Percentiles rank a stretch among this genome's conserved stretches.
Conservation (phyloP, 2,888 invertebrate species). For the Glyphotaelius pellucidus region DNA sequence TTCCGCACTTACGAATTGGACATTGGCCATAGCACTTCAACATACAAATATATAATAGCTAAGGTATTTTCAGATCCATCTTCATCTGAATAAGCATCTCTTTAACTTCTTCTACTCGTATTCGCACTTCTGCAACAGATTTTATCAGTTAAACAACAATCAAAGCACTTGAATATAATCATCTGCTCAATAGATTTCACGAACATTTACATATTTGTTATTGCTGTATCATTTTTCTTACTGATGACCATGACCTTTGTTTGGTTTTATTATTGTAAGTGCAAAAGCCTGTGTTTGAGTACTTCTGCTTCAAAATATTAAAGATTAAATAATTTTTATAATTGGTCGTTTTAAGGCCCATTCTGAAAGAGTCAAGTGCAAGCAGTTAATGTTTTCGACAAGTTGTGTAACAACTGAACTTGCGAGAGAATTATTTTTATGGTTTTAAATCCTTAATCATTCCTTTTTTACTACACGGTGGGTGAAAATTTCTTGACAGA, state of each 20-base stretch:
- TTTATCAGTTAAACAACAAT: not conserved
- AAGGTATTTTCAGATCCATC: too few relatives aligned
- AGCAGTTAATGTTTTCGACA: not conserved
- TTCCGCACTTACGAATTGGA: too few relatives aligned
- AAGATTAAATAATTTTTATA: not conserved
- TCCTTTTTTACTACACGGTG: not conserved
- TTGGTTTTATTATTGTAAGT: not conserved
- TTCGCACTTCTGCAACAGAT: not conserved
- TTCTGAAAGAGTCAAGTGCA: conserved; percentile 2
- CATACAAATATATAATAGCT: too few relatives aligned
- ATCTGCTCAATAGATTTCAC: not conserved
- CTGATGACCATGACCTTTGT: not conserved
- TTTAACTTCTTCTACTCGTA: not conserved
- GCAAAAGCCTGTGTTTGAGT: not conserved
- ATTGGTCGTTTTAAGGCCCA: not conserved
- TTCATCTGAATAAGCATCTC: not conserved
- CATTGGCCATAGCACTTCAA: too few relatives aligned
- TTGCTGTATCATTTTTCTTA: not conserved
- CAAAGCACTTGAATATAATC: not conserved
- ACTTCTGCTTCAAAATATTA: not conserved
- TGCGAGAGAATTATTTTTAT: not conserved
- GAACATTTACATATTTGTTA: not conserved
- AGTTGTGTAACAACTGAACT: not conserved
- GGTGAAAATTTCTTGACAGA: not conserved
- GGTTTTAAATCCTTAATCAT: not conserved